Evolutionary conservation across 2,888 invertebrate genomes (phyloP), one percentile per base, ranked within the genome.

Genomic region (Cepaea hortensis): DNA sequence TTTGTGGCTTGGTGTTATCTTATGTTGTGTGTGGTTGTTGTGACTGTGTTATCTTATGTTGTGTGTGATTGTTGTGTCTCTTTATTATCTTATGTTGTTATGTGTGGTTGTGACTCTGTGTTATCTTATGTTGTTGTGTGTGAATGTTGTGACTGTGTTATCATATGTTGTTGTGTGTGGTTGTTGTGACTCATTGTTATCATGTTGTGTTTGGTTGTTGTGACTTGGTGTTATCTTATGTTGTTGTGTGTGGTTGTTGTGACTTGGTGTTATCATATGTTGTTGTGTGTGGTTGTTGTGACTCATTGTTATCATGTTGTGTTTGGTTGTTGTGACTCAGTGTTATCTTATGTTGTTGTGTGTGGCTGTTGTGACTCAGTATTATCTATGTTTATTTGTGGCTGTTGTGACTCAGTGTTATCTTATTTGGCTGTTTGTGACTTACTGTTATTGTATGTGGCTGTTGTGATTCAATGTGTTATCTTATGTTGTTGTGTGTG

Each of bases 341-440:
- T 35, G 35, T 73, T n/a, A 23, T 23, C 73, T 1, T 73, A 5
- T 72, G 72, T 72, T 20, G 5, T 9, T 68, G 68, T 68, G 68
- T 68, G 4, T 68, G 18, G 15, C 13, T 68, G 18, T 5, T 68
- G 55, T 55, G 7, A 55, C 55, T 55, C 55, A 1, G 55, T 55
- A 3, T 55, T 55, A 55, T 55, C 55, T 55, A 11, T 55, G 55
- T 55, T 55, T 55, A 55, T 55, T 7, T 68, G 2, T 68, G 13
- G 11, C 13, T 20, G 68, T 15, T 68, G 11, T 68, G 15, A n/a
- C 18, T 3, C 1, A n/a, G 5, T 68, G n/a, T 3, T 18, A 68
- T 6, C 68, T 4, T 55, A 11, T 55, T 0, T 55, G 92, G 91
- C 91, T 87, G 7, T 88, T 18, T 68, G 68, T 68, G 15, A 68